Conservation (phyloP, 2,797 vertebrate species). For the Peromyscus nudipes region DNA sequence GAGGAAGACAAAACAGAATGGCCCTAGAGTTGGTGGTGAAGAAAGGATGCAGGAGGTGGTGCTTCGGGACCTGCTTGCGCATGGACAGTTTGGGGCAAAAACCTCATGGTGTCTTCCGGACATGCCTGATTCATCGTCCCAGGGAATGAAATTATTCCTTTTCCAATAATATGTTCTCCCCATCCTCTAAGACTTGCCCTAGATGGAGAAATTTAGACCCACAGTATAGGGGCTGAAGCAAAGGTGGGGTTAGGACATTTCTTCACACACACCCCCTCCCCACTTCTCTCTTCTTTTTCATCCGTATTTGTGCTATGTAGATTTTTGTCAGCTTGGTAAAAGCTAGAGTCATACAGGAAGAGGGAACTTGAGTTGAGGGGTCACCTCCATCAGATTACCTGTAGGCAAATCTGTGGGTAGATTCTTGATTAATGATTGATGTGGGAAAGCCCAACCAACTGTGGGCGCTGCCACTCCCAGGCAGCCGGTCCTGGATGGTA, state of each 20-base stretch:
- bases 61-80: not conserved
- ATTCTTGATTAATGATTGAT: not conserved
- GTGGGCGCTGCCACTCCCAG: not conserved
- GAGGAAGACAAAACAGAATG: not conserved
- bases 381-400: not conserved
- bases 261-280: too few relatives aligned
- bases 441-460: not conserved
- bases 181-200: not conserved
- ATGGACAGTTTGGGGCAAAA: not conserved
- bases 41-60: not conserved
- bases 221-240: too few relatives aligned
- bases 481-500: not conserved
- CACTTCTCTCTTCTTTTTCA: not conserved
- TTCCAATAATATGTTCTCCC: not conserved
- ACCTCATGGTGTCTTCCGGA: not conserved
- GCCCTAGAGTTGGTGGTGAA: too few relatives aligned
- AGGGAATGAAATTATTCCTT: not conserved
- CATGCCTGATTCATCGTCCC: not conserved
- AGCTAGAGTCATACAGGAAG: not conserved
- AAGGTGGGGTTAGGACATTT: not conserved
- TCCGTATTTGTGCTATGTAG: not conserved
- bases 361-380: not conserved
- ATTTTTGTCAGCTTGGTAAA: not conserved
- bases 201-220: not conserved
- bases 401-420: not conserved